Percentiles rank a stretch among this genome's conserved stretches.
phyloP scores from a whole-genome alignment of 2,797 vertebrate genomes.

The Psittacula echo region DNA sequence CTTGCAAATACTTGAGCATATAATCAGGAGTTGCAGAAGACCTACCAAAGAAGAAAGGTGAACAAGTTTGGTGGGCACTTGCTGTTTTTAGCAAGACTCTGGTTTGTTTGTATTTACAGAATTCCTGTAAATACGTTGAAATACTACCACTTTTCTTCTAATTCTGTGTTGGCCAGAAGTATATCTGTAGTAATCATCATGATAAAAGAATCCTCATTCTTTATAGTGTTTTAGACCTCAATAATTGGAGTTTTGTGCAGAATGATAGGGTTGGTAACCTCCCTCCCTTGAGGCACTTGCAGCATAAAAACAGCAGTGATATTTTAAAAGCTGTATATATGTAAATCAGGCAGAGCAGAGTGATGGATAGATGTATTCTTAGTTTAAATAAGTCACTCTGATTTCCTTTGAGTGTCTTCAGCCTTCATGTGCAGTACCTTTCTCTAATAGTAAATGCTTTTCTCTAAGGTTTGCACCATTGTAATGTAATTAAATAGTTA shows the following conservation, averaged over 20 bases:
- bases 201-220: constrained; percentile 15
- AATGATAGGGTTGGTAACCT: constrained; percentile 28
- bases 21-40: background rate
- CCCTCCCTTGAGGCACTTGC: constrained; percentile 44
- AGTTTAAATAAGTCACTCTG: constrained; percentile 22
- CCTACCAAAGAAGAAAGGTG: background rate
- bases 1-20: background rate
- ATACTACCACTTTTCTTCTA: background rate
- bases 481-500: background rate
- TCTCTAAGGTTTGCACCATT: background rate
- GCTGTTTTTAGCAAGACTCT: background rate
- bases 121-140: background rate
- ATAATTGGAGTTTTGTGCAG: constrained; percentile 5
- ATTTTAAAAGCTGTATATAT: constrained; percentile 61
- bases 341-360: constrained; percentile 32
- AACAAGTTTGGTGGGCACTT: background rate
- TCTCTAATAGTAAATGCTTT: background rate
- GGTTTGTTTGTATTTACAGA: background rate
- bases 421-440: background rate
- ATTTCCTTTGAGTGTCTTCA: background rate
- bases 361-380: constrained; percentile 22
- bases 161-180: background rate
- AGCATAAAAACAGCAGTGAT: constrained; percentile 19
- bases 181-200: background rate
- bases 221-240: background rate